Conservation (phyloP, 2,797 vertebrate species). For the Sphenopsis melanotis region DNA sequence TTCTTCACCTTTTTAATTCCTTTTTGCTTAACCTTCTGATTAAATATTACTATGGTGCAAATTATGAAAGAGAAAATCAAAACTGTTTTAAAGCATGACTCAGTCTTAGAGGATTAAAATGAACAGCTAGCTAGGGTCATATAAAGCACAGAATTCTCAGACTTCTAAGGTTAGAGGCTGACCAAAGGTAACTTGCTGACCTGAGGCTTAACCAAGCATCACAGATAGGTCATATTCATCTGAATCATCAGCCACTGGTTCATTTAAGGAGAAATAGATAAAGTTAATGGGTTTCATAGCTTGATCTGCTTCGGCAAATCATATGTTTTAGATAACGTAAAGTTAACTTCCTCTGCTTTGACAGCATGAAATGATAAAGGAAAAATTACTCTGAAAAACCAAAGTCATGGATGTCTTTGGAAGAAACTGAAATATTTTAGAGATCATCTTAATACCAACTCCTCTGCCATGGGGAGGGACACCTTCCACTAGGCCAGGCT, state of each 20-base stretch:
- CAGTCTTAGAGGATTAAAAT: neutral
- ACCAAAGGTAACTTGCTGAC: neutral
- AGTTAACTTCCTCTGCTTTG: neutral
- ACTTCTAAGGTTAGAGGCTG: neutral
- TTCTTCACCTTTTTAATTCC: neutral
- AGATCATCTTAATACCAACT: neutral
- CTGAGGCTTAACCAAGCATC: neutral
- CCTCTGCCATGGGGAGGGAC: neutral
- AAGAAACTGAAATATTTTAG: neutral
- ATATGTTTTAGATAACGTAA: neutral
- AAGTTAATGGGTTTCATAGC: neutral
- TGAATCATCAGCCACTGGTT: neutral
- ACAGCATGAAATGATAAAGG: neutral
- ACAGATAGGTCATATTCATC: neutral
- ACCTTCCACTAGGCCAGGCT: neutral
- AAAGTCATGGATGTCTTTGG: neutral
- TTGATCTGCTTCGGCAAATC: neutral
- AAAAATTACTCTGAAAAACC: neutral
- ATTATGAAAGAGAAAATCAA: neutral
- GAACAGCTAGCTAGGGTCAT: neutral
- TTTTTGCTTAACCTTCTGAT: neutral
- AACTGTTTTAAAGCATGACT: neutral
- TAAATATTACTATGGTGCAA: neutral
- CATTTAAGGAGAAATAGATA: neutral
- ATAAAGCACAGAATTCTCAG: neutral